Base-by-base conservation (phyloP, 1,140 invertebrate species). In the Drosophila neocordata region DNA sequence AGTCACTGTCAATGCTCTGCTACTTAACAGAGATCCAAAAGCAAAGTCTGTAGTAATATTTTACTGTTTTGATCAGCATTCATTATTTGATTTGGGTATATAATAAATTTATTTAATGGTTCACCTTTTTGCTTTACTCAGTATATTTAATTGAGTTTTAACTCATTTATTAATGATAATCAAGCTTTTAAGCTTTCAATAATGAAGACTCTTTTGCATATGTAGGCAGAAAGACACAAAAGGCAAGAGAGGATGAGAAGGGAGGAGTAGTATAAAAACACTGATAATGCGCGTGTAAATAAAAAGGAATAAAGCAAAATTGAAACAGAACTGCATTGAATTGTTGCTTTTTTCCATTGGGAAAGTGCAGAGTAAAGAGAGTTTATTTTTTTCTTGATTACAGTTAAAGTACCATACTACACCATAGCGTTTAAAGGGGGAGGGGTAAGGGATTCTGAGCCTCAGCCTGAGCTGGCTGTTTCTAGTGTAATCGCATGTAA, bases 241-340 rank as follows among this genome's bases (percentile, higher is more conserved):
- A n/a, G 41, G 8, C 41, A 1, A n/a, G n/a, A n/a, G n/a, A n/a
- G n/a, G n/a, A n/a, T n/a, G n/a, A n/a, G n/a, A n/a, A n/a, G n/a
- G n/a, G 41, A 48, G 41, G 15, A 20, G 8, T 0, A 13, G 53
- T 11, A 13, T 27, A 18, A 18, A n/a, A 61, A 69, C 38, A 65
- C 66, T 75, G 82, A 85, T 85, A 87, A 81, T 62, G 78, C 67
- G 82, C 65, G 77, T 68, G 68, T 41, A 85, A 72, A 69, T 83
- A 57, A 73, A 60, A 64, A 15, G 58, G 55, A 66, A 51, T 34
- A 27, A 74, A 69, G 52, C 62, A 41, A 63, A 65, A 69, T 27
- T 62, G 66, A 69, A 77, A 31, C 34, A 55, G 41, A 73, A 69
- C 20, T 41, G 53, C 69, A 34, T 60, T 62, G 20, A 48, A 13